A percentile compares a stretch with the other conserved stretches of the same genome.
These are phyloP conservation scores for Peromyscus maniculatus DNA, from an alignment of 2,113 vertebrate genomes.

Conservation along the genomic window DNA sequence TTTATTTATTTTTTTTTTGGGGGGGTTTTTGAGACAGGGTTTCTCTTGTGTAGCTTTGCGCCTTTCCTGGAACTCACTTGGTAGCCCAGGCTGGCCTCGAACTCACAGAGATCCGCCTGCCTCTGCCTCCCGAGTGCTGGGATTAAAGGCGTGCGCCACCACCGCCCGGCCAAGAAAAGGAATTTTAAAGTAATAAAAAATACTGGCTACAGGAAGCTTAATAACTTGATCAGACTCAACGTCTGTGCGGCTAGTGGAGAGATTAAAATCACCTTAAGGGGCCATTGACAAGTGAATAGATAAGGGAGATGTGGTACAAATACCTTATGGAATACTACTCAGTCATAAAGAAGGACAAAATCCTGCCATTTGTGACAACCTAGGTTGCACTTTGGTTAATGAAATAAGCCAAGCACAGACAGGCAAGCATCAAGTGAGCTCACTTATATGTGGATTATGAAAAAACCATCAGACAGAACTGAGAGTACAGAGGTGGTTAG, in stretches of 20 bases:
- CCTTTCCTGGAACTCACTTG: too few species aligned
- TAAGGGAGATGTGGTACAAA: background rate
- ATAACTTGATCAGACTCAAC: background rate
- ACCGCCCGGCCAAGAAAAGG: too few species aligned
- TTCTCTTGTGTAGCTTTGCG: too few species aligned
- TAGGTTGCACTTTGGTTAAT: background rate
- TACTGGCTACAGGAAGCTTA: background rate
- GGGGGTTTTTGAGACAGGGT: too few species aligned
- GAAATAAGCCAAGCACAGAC: background rate
- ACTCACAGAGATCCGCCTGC: too few species aligned
- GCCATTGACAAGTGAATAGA: too few species aligned
- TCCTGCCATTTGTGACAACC: background rate
- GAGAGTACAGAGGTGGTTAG: background rate
- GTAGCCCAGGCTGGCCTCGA: too few species aligned
- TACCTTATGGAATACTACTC: background rate
- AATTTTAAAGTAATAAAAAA: too few species aligned
- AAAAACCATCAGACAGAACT: background rate
- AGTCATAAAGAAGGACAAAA: background rate
- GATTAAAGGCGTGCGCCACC: too few species aligned
- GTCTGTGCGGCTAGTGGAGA: background rate
- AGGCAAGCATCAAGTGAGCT: background rate
- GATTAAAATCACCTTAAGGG: background rate
- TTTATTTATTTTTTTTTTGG: too few species aligned
- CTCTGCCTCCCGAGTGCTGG: too few species aligned
- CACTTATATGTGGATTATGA: background rate